A percentile compares a stretch with the other conserved stretches of the same genome.
phyloP scores from a whole-genome alignment of 2,888 invertebrate species.

The Eupithecia subfuscata region DNA sequence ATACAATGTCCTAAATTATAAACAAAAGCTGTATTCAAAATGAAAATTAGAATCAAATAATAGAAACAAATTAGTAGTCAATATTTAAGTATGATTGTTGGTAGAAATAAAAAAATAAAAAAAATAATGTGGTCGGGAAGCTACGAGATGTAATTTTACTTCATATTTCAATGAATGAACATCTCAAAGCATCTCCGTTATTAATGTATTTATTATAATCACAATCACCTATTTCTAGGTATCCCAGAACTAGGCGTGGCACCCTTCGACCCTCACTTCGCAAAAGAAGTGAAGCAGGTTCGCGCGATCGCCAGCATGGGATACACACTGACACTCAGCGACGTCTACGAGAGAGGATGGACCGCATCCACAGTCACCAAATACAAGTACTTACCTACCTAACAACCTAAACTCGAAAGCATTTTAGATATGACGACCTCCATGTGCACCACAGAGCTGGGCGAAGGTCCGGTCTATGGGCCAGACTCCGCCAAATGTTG shows the following conservation, averaged over 20 bases:
- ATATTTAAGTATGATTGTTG: too few relatives aligned
- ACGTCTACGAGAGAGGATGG: slow-evolving; percentile 92
- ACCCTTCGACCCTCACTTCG: slow-evolving; percentile 91
- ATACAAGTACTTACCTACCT: slow-evolving; percentile 80
- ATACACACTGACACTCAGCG: slow-evolving; percentile 88
- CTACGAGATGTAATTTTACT: too few relatives aligned
- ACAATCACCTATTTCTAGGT: slow-evolving; percentile 74
- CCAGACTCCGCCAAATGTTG: too few relatives aligned
- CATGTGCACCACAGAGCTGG: background rate
- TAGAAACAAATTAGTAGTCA: too few relatives aligned
- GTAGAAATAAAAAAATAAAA: too few relatives aligned
- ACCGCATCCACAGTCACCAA: slow-evolving; percentile 89
- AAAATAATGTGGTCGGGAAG: too few relatives aligned
- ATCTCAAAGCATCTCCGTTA: too few relatives aligned
- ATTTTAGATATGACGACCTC: background rate
- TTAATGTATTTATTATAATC: background rate
- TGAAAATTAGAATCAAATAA: too few relatives aligned
- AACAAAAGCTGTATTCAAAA: too few relatives aligned
- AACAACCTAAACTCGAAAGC: background rate
- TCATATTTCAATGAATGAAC: too few relatives aligned
- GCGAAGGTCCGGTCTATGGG: background rate
- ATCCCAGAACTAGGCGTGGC: slow-evolving; percentile 88
- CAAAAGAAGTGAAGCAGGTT: slow-evolving; percentile 85
- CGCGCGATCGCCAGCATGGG: slow-evolving; percentile 86
- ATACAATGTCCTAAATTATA: too few relatives aligned